Evolutionary conservation across 2,113 vertebrate genomes (phyloP).

Genomic region (Macquaria australasica): DNA sequence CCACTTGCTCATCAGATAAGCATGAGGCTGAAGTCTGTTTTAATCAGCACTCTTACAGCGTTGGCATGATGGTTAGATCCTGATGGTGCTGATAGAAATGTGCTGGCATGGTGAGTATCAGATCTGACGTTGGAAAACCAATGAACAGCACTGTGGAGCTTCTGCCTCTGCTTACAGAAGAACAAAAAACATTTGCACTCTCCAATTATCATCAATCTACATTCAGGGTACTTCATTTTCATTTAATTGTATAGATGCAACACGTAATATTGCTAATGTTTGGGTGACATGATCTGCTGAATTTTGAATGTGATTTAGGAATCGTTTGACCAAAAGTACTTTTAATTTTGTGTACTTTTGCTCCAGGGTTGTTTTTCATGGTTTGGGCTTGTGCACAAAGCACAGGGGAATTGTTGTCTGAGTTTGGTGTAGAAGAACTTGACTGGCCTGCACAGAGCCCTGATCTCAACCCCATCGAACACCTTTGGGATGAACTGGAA

Average conservation of each 20-base stretch:
- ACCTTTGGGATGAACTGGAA: conserved; percentile 19
- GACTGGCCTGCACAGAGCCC: not conserved
- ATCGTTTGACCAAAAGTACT: not conserved
- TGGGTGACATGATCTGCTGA: not conserved
- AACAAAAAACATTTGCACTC: not conserved
- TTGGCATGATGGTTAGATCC: conserved; percentile 1
- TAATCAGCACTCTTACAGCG: conserved; percentile 29
- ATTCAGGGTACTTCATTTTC: not conserved
- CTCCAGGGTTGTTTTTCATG: not conserved
- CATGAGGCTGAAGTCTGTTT: conserved; percentile 54
- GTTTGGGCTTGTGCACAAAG: not conserved
- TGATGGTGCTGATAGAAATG: conserved; percentile 56
- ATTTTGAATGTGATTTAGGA: not conserved
- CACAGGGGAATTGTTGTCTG: not conserved
- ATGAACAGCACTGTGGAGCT: not conserved
- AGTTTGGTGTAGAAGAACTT: not conserved
- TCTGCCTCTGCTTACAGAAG: not conserved
- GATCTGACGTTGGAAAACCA: conserved; percentile 25
- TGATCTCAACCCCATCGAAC: not conserved
- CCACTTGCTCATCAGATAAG: conserved; percentile 66
- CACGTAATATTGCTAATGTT: not conserved
- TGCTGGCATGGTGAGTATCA: conserved; percentile 31
- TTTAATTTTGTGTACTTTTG: not conserved
- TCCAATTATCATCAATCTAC: not conserved
- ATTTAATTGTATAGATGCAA: not conserved